Evolutionary conservation across 2,888 invertebrate genomes (phyloP).

Genomic region (Diplazon laetatorius): DNA sequence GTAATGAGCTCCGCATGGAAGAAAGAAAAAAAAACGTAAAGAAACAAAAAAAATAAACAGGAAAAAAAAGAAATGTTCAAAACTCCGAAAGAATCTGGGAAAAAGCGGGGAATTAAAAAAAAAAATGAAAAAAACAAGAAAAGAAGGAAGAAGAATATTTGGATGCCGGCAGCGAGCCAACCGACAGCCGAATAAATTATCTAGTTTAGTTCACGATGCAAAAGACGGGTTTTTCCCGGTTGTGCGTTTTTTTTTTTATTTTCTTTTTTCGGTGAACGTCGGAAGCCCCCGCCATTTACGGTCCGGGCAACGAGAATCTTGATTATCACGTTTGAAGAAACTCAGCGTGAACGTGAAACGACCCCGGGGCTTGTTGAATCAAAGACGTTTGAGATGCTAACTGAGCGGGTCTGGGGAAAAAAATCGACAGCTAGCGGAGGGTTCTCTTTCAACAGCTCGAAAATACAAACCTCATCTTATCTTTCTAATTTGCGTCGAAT

Average conservation of each 20-base stretch:
- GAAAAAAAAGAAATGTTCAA: background rate
- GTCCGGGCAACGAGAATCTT: background rate
- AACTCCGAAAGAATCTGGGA: conserved; percentile 27
- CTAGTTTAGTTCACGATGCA: conserved; percentile 75
- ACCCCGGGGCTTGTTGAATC: conserved; percentile 1
- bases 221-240: conserved; percentile 69
- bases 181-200: conserved; percentile 72
- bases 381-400: too few species aligned
- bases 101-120: conserved; percentile 46
- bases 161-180: conserved; percentile 54
- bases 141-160: conserved; percentile 56
- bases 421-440: too few species aligned
- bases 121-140: background rate
- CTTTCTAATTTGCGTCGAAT: background rate
- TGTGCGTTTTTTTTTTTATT: conserved; percentile 13
- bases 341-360: background rate
- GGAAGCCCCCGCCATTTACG: too few species aligned
- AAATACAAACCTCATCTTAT: too few species aligned
- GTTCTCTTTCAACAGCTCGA: background rate
- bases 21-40: conserved; percentile 16
- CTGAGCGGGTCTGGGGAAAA: too few species aligned
- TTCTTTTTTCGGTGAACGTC: too few species aligned
- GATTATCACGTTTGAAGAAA: conserved; percentile 7
- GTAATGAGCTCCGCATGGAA: conserved; percentile 42
- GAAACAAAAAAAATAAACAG: background rate